Base-by-base conservation (phyloP, 2,888 invertebrate genomes). In the Subacronicta megacephala region DNA sequence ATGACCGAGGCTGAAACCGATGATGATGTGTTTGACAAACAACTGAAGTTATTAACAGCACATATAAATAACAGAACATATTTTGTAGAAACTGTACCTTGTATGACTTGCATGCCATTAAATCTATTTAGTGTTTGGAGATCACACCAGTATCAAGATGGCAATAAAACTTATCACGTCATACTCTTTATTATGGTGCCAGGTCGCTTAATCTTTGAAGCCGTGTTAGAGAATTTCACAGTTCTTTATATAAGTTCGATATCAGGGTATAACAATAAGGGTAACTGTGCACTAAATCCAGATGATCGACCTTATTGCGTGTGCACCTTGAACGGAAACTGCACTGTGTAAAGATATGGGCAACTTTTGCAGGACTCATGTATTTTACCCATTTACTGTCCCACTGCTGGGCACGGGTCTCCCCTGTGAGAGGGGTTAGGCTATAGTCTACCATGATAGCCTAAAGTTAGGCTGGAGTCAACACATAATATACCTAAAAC, bases 121-220 rank as follows among this genome's bases (percentile, higher is more conserved):
- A 81, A 83, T 13, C 72, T 96, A 7, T 92, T 95, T 43, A 89
- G 85, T 53, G 81, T 96, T 44, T 77, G 94, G 52, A 85, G 94
- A 26, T 88, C 81, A 58, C 91, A 88, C 74, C 85, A 83, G 79
- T 94, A 84, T 73, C 81, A 84, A 69, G 87, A 84, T 10, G 73
- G 79, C 16, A 88, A 85, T 35, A 80, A 80, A 53, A 83, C 77
- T 4, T 83, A 95, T 74, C 95, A 96, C 77, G 94, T 97, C 20
- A 85, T 96, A 33, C 94, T 95, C 57, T 92, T 97, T 59, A 90
- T 95, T 57, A 95, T 96, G 9, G 80, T 85, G 1, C 97, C 97
- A 0, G 96, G 96, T 4, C 87, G 94, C 42, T 96, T 95, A 0
- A 87, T 94, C 29, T 97, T 96, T 73, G 97, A 97, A 86, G 95